A percentile compares a stretch with the other conserved stretches of the same genome.
Evolutionary conservation across 1,140 invertebrate species (phyloP).

Genomic region (Alviniconcha marisindica): DNA sequence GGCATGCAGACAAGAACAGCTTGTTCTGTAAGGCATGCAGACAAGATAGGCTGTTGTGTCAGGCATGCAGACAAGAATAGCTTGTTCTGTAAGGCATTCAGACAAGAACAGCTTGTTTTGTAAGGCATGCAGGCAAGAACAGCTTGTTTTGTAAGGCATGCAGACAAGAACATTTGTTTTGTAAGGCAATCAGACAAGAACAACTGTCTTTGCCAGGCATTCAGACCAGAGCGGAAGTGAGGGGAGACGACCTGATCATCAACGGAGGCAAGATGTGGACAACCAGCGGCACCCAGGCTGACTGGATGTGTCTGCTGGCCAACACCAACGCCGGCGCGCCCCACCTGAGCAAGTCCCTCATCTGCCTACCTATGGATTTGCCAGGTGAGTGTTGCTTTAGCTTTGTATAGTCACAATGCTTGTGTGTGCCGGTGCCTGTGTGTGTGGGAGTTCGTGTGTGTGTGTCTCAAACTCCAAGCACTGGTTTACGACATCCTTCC

Average conservation of each 20-base stretch:
- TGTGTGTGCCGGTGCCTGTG: too few species aligned
- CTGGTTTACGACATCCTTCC: too few species aligned
- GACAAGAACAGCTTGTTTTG: too few species aligned
- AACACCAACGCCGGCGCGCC: slow-evolving; percentile 77
- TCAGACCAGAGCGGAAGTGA: slow-evolving; percentile 75
- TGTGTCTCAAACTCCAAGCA: too few species aligned
- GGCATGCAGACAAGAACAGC: too few species aligned
- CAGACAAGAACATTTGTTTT: background rate
- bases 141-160: background rate
- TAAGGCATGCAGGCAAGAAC: background rate
- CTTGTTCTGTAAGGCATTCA: too few species aligned
- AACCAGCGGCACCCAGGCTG: slow-evolving; percentile 80
- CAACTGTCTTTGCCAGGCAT: slow-evolving; percentile 70
- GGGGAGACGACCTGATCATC: slow-evolving; percentile 79
- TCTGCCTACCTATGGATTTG: slow-evolving; percentile 80
- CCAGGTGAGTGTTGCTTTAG: slow-evolving; percentile 77
- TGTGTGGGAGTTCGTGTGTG: too few species aligned
- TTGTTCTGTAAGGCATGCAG: too few species aligned
- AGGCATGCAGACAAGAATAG: too few species aligned
- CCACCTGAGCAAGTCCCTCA: slow-evolving; percentile 81
- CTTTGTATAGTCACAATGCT: too few species aligned
- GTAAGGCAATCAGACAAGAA: too few species aligned
- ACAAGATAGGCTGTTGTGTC: too few species aligned
- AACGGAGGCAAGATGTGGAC: slow-evolving; percentile 82
- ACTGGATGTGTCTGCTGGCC: slow-evolving; percentile 81